Evolutionary conservation across 2,797 vertebrate species (phyloP), one percentile per base, ranked within the genome.

Genomic region (Natrix natrix): DNA sequence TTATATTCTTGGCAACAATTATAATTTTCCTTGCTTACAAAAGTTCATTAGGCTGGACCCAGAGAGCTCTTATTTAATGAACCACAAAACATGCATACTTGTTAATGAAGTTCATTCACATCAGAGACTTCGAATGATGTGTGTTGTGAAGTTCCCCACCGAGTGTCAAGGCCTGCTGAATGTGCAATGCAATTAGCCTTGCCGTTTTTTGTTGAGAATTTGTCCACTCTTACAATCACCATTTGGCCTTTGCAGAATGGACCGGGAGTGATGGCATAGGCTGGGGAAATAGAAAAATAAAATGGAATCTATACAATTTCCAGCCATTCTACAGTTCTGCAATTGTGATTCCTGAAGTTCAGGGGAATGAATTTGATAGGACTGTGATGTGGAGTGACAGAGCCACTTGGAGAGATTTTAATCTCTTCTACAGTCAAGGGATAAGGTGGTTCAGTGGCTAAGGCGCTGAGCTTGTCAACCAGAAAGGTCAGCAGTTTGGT

Each of bases 41-140:
- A 92, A 63, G 94, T 69, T 91, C 91, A 54, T 92, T 57, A 93
- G 94, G 20, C 57, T 89, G 63, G 93, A 26, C 93, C 63, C 14
- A 7, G 94, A 95, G 95, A 92, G 91, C 91, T 52, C 74, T 90
- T 78, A 8, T 0, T 87, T 78, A 93, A 86, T 93, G 93, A 95
- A 91, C 87, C 52, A 16, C 86, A 63, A 95, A 96, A 94, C 1
- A 2, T 57, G 91, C 63, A 55, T 16, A 37, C 55, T 61, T 61
- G 32, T 93, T 1, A 90, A 93, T 92, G 83, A 93, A 95, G 94
- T 94, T 92, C 90, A 88, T 91, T 86, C 94, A 56, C 93, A 11
- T 92, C 55, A 1, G 2, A 16, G 89, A 86, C 59, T 95, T 92
- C 92, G 43, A 94, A 95, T 7, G 22, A 83, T 57, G 92, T 88